phyloP scores from a whole-genome alignment of 2,797 vertebrate species.

The Betta splendens region DNA sequence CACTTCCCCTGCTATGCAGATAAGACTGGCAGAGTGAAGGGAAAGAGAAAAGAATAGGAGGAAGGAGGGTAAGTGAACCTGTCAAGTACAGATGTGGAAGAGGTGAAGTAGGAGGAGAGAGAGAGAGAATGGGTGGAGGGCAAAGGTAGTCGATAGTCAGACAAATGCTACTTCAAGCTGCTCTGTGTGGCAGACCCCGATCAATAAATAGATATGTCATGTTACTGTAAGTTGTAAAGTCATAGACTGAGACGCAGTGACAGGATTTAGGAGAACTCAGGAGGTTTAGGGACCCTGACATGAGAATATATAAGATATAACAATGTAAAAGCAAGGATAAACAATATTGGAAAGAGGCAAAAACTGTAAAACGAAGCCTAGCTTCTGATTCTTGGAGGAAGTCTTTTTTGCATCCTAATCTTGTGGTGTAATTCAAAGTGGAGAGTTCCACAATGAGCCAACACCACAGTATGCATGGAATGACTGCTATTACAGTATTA shows the following conservation, averaged over 20 bases:
- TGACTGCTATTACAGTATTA: too few relatives aligned
- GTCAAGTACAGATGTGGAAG: conserved; percentile 46
- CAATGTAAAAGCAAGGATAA: conserved; percentile 1
- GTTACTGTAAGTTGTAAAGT: conserved; percentile 54
- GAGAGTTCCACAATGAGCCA: too few relatives aligned
- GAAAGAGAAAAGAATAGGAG: conserved; percentile 6
- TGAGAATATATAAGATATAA: too few relatives aligned
- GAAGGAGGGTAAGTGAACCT: conserved; percentile 35
- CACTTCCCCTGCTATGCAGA: conserved; percentile 54
- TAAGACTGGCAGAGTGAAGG: conserved; percentile 52
- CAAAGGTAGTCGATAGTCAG: conserved; percentile 38
- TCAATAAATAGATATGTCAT: conserved; percentile 69
- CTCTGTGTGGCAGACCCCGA: conserved; percentile 35
- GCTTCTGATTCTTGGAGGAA: too few relatives aligned
- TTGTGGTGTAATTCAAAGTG: too few relatives aligned
- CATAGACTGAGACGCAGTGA: conserved; percentile 36
- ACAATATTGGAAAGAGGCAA: conserved; percentile 1
- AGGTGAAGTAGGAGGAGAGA: conserved; percentile 34
- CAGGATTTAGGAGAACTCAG: conserved; percentile 14
- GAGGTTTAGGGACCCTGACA: conserved; percentile 10
- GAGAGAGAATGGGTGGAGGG: conserved; percentile 20
- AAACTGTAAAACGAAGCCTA: conserved; percentile 13
- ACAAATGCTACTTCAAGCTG: conserved; percentile 56
- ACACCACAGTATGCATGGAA: too few relatives aligned
- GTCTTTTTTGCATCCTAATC: too few relatives aligned